These are phyloP conservation scores for Protodeltote pygarga DNA, from an alignment of 2,888 invertebrate species.

Conservation along the genomic window DNA sequence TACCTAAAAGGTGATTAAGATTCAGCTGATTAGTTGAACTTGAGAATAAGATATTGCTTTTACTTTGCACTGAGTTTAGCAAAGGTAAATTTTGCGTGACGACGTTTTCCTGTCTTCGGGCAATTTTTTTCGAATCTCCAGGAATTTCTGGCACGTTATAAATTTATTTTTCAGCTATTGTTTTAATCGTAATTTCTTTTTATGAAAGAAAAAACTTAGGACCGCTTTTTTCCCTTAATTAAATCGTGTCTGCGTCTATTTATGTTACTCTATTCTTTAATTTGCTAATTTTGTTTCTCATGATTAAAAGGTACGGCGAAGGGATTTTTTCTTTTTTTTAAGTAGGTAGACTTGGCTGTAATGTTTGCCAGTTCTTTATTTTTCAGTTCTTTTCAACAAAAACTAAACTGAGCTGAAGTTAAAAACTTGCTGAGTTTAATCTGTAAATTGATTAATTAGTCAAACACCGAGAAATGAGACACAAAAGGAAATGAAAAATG, in stretches of 20 bases:
- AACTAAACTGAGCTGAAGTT: too few species aligned
- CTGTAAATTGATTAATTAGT: too few species aligned
- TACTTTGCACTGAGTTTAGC: constrained; percentile 42
- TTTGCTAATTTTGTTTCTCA: too few species aligned
- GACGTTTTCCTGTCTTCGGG: constrained; percentile 38
- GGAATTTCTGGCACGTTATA: constrained; percentile 2
- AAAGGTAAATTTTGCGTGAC: constrained; percentile 38
- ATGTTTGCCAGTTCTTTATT: too few species aligned
- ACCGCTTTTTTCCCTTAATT: constrained; percentile 13
- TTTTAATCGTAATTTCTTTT: constrained; percentile 35
- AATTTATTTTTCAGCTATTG: constrained; percentile 26
- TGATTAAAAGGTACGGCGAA: too few species aligned
- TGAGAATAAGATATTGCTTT: constrained; percentile 60
- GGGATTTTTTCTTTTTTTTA: too few species aligned
- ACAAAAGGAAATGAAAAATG: too few species aligned
- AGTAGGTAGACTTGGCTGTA: too few species aligned
- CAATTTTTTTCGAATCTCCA: constrained; percentile 22
- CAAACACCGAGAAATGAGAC: too few species aligned
- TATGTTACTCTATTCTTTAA: constrained; percentile 12
- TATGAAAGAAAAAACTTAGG: constrained; percentile 19
- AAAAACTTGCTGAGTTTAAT: too few species aligned
- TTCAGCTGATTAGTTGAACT: constrained; percentile 65
- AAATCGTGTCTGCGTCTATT: constrained; percentile 17
- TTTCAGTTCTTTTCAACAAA: too few species aligned
- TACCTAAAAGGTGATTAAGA: constrained; percentile 65